Evolutionary conservation across 2,113 vertebrate species (phyloP), one percentile per base, ranked within the genome.

Genomic region (Oreochromis tanganicae): DNA sequence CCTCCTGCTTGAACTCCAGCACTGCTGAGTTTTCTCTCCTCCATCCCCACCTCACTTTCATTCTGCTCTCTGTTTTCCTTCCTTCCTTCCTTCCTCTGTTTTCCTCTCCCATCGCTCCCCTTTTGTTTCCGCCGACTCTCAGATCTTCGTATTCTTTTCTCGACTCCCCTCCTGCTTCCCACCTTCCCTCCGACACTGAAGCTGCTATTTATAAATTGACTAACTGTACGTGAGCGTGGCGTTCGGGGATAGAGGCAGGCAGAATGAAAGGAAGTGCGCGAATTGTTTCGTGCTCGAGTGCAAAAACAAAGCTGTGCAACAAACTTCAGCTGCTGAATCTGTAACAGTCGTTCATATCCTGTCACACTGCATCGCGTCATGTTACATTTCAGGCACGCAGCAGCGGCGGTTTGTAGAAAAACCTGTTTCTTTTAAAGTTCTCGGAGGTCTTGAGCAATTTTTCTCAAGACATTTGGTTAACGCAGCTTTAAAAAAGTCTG

Each of bases 131-230:
- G 16, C 27, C 2, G 5, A 52, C 55, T 66, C 88, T 80, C 68
- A 75, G 32, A 73, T 71, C 29, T 29, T 66, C 3, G 1, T 24
- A 5, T 68, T 73, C 56, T 56, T 86, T 80, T 87, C 41, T 84
- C 14, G 3, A 81, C 83, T 21, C 75, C 56, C 54, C 48, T 16
- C 56, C 48, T 11, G 13, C 50, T 66, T 80, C 50, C 84, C 71
- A 56, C 83, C 85, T 91, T 89, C 79, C 83, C 73, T 89, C 41
- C 75, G 29, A 88, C 79, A 54, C 82, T 0, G n/a, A 57, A 3
- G 36, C 41, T 73, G 78, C 89, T 86, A 84, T 91, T 93, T 88
- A 85, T 93, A 92, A 87, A 61, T 1, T 6, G 17, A 38, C 56
- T 52, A 19, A 91, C 50, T 68, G 81, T 83, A 82, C 9, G 5